A percentile compares a stretch with the other conserved stretches of the same genome.
Evolutionary conservation across 2,113 vertebrate species (phyloP).

Genomic region (Elanus axillaris): DNA sequence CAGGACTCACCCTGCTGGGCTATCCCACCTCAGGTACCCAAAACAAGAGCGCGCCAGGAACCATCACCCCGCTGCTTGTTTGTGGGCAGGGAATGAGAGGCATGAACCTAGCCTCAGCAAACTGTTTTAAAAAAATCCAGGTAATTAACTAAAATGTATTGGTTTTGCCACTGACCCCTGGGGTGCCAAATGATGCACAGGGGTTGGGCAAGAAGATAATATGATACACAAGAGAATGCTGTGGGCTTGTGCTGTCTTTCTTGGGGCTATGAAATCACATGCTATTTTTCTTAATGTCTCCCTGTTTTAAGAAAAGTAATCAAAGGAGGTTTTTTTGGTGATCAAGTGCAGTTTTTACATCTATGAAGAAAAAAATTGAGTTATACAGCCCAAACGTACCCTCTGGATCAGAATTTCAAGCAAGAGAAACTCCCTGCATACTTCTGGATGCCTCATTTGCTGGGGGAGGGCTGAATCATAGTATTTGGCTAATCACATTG

Average conservation of each 20-base stretch:
- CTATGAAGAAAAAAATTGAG: accelerated
- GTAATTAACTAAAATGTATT: neutral
- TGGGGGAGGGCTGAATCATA: neutral
- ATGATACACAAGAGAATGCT: neutral
- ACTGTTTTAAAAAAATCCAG: neutral
- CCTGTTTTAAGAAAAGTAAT: neutral
- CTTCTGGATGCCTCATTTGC: neutral
- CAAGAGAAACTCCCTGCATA: neutral
- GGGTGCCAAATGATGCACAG: too few relatives aligned
- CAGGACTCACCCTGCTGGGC: neutral
- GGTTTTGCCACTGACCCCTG: neutral
- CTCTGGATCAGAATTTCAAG: neutral
- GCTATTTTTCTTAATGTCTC: neutral
- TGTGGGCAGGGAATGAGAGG: neutral
- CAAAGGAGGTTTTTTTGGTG: neutral
- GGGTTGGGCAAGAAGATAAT: neutral
- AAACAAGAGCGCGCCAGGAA: accelerated
- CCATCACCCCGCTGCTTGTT: neutral
- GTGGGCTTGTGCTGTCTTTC: neutral
- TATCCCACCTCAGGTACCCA: neutral
- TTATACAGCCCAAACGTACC: neutral
- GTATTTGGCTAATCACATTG: neutral
- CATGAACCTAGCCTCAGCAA: neutral
- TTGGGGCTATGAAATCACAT: accelerated
- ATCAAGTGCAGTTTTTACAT: neutral